Conservation (phyloP, 1,140 invertebrate species). For the Aphis gossypii region DNA sequence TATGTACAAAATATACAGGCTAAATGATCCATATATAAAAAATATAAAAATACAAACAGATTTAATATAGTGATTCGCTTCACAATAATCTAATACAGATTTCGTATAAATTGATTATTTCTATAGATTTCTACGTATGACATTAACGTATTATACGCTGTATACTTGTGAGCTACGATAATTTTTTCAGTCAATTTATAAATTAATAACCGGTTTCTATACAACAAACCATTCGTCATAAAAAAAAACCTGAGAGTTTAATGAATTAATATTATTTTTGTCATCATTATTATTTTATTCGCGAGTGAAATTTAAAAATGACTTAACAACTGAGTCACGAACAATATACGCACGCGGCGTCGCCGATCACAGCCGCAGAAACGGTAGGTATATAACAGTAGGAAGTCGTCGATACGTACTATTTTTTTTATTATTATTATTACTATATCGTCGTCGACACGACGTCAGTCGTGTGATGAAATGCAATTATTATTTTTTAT, state of each 20-base stretch:
- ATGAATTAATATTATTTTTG: not conserved
- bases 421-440: not conserved
- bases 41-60: too few species aligned
- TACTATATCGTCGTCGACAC: not conserved
- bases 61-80: too few species aligned
- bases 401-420: slow-evolving; percentile 23
- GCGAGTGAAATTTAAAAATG: not conserved
- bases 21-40: too few species aligned
- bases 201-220: not conserved
- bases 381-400: not conserved
- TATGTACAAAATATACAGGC: too few species aligned
- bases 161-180: not conserved
- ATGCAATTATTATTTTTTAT: not conserved
- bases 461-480: not conserved
- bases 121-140: not conserved
- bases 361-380: not conserved
- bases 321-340: not conserved
- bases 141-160: not conserved
- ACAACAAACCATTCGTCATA: not conserved
- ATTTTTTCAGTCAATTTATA: not conserved
- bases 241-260: not conserved
- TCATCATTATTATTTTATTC: not conserved
- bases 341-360: slow-evolving; percentile 26
- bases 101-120: not conserved
- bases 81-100: not conserved